Percentiles rank a stretch among this genome's conserved stretches.
phyloP scores from a whole-genome alignment of 2,888 invertebrate genomes.

The Napeogenes inachia region DNA sequence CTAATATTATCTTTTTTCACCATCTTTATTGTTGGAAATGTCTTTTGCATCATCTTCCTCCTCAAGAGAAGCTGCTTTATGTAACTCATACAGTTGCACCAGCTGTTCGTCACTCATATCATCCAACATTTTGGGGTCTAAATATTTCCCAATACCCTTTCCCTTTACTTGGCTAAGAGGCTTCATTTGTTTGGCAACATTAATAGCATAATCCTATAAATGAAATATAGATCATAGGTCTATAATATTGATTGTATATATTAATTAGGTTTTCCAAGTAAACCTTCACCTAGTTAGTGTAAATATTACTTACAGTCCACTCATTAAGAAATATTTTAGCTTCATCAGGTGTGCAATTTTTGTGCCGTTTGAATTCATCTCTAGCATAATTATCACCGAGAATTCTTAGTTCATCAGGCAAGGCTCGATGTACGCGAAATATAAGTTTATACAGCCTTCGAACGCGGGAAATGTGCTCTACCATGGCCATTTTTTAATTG shows the following conservation, averaged over 20 bases:
- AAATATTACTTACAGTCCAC: conserved; percentile 84
- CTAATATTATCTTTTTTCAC: conserved; percentile 14
- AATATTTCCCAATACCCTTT: conserved; percentile 79
- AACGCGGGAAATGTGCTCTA: conserved; percentile 80
- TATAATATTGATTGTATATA: not conserved
- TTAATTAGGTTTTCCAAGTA: not conserved
- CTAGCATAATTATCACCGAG: conserved; percentile 87
- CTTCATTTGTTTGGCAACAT: conserved; percentile 85
- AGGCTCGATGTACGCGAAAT: conserved; percentile 85
- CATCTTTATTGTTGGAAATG: conserved; percentile 11
- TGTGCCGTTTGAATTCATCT: conserved; percentile 92
- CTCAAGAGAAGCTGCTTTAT: conserved; percentile 77
- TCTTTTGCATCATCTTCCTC: conserved; percentile 16
- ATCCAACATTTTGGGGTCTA: conserved; percentile 80
- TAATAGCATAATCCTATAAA: conserved; percentile 85
- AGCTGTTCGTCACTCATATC: conserved; percentile 89
- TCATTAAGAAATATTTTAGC: conserved; percentile 88
- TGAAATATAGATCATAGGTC: conserved; percentile 15
- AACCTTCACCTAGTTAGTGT: conserved; percentile 9
- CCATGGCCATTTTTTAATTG: conserved; percentile 36
- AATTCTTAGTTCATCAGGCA: conserved; percentile 82
- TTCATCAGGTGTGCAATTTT: conserved; percentile 82
- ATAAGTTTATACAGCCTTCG: conserved; percentile 87
- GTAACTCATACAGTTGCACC: conserved; percentile 89
- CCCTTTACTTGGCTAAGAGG: conserved; percentile 78